Base-by-base conservation (phyloP, 2,113 vertebrate species). In the Spizaetus ornatus region DNA sequence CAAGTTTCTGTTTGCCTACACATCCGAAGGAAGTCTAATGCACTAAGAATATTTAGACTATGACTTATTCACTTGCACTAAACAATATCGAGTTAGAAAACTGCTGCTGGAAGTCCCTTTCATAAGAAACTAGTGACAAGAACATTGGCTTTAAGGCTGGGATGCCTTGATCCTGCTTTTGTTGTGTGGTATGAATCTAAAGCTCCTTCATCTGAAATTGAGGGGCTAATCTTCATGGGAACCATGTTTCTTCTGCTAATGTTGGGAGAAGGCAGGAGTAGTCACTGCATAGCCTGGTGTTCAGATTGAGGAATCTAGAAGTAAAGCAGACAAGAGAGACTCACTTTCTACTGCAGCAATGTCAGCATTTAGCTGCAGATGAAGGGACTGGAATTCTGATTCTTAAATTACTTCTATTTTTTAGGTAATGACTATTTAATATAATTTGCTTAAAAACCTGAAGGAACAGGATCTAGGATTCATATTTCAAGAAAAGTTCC, bases 81-180 rank as follows among this genome's bases (percentile, higher is more conserved):
- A 58, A 58, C 5, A 34, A 25, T 7, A 2, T 1, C 17, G 16
- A 50, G 20, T 34, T 45, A 11, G 80, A 93, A 80, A 86, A 2
- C 5, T 63, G 20, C 26, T 55, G 4, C 72, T 72, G 16, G 18
- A 76, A 48, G 13, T 31, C 17, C 2, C 7, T 67, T 61, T 48
- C 15, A 16, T 26, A 62, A 40, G 52, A 80, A 67, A 5, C 7
- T 27, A 20, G 11, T 31, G 42, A 40, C 31, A 80, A 36, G 9
- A 42, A 12, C 0, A 0, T 11, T 71, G 34, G 0, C 25, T 45
- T 7, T 63, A 13, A 3, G 12, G 13, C 20, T 47, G 26, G 26
- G 26, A 32, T 79, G 17, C 16, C 45, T 61, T 45, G 50, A 47
- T 53, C 22, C 20, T 52, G 16, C 13, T 21, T 9, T 48, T 21